Base-by-base conservation (phyloP, 1,140 invertebrate genomes). In the Lanistes nyassanus region DNA sequence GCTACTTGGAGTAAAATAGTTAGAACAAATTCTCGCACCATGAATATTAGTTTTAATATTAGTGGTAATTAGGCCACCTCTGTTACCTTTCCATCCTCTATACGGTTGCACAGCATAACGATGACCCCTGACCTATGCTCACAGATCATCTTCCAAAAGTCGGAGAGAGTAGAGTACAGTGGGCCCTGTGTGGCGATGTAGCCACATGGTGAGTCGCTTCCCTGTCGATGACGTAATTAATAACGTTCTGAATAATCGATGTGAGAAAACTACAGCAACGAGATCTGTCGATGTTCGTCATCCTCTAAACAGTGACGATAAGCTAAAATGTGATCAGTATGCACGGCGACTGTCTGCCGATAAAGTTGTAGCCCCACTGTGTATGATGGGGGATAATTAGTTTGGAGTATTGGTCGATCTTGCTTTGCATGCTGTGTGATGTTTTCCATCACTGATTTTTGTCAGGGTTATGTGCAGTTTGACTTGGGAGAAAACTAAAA, bases 81-180 rank as follows among this genome's bases (percentile, higher is more conserved):
- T 29, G 29, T n/a, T n/a, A 94, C 93, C 78, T 94, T 92, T 39
- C 94, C 95, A 83, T 95, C 94, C 89, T 97, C 95, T 79, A 93
- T 93, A 62, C 97, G 75, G 21, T 96, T 94, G 0, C 96, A 98
- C 36, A 98, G 90, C 94, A 97, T 97, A 53, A 98, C 92, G 75
- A 98, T 93, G 37, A 97, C 93, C 77, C 95, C 92, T 3, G 92
- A 92, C 85, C 97, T 95, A 87, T 98, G 95, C 86, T 98, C 96
- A 96, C 96, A 98, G 42, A 98, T 93, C 96, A 98, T 97, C 67
- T 94, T 92, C 97, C 97, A 98, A 88, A 98, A 98, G 89, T 98
- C 97, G 37, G 91, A 91, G 4, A 97, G 92, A 0, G 97, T 98
- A 55, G 93, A 92, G 66, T 94, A 92, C 78, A 96, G 89, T 0